Conservation (phyloP, 2,113 vertebrate genomes). For the Malurus elegans region DNA sequence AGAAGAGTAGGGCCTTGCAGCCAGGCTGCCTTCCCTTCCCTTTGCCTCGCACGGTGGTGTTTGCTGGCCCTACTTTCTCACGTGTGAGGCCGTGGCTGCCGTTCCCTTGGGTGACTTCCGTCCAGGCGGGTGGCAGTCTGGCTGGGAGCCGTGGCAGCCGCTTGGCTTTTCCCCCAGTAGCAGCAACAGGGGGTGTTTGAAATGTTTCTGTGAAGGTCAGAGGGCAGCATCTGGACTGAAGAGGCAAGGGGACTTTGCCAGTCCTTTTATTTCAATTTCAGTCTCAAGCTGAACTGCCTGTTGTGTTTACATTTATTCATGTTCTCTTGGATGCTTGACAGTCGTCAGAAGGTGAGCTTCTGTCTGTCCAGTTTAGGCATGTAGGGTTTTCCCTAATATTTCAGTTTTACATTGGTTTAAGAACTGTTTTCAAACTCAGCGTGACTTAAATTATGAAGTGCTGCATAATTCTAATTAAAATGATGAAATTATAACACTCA, state of each 20-base stretch:
- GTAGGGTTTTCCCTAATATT: not conserved
- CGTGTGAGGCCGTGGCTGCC: fast-evolving
- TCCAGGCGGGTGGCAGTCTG: not conserved
- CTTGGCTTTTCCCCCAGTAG: fast-evolving
- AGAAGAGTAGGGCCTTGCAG: not conserved
- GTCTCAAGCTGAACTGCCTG: not conserved
- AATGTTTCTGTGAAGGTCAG: not conserved
- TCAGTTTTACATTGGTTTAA: not conserved
- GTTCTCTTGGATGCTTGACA: not conserved
- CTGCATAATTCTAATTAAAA: not conserved
- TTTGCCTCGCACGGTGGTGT: not conserved
- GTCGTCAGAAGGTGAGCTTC: not conserved
- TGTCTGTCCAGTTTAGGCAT: not conserved
- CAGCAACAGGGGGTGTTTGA: not conserved
- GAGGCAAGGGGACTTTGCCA: not conserved
- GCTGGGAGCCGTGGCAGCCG: not conserved
- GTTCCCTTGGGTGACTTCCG: not conserved
- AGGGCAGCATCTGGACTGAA: not conserved
- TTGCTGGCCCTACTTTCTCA: not conserved
- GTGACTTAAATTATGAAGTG: not conserved
- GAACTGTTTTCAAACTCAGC: not conserved
- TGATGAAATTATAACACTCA: not conserved
- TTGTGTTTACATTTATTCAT: not conserved
- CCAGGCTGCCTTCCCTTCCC: not conserved
- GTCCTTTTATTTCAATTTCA: not conserved